These are phyloP conservation scores for Passerina amoena DNA, from an alignment of 2,113 vertebrate genomes.

Conservation along the genomic window DNA sequence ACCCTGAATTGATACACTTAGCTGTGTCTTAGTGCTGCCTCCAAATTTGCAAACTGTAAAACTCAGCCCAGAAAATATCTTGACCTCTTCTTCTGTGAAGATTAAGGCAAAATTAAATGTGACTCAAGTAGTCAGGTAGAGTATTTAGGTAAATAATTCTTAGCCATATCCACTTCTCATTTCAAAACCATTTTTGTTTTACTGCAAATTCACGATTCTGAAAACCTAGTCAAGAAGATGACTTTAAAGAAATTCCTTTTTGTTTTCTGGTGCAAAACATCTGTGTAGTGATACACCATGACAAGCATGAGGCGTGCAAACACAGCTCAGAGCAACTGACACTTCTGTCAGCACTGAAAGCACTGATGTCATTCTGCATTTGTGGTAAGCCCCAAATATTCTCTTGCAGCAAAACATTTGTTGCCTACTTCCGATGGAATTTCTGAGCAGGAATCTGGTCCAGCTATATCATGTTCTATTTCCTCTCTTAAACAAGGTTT, in stretches of 20 bases:
- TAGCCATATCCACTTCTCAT: not conserved
- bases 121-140: not conserved
- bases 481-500: not conserved
- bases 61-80: not conserved
- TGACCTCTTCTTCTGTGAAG: not conserved
- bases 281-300: not conserved
- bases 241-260: not conserved
- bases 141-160: not conserved
- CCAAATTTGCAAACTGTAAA: not conserved
- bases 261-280: not conserved
- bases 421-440: constrained; percentile 23
- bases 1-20: not conserved
- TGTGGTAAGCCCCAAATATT: constrained; percentile 41
- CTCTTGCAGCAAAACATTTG: constrained; percentile 26
- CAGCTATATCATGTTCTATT: not conserved
- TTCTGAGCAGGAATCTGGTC: not conserved
- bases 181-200: not conserved
- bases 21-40: not conserved
- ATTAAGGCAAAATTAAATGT: not conserved
- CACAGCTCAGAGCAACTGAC: not conserved
- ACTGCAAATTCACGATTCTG: not conserved
- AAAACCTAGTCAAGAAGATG: not conserved
- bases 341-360: constrained; percentile 24
- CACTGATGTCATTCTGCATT: constrained; percentile 20
- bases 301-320: not conserved